Evolutionary conservation across 2,888 invertebrate genomes (phyloP).

Genomic region (Maniola hyperantus): DNA sequence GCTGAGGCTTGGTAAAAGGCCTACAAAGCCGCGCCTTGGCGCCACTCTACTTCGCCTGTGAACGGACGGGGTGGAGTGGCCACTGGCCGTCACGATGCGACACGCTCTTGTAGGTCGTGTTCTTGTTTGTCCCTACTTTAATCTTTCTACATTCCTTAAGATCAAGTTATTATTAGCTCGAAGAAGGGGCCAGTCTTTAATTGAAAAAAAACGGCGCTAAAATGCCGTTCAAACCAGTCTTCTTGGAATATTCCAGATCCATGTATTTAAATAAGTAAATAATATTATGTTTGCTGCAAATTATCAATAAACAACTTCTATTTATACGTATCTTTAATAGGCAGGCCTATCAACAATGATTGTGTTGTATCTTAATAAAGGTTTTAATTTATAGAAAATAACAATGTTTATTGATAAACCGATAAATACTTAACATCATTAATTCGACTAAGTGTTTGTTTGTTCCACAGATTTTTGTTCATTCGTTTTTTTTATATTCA

Average conservation of each 20-base stretch:
- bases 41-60: too few relatives aligned
- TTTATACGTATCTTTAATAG: neutral
- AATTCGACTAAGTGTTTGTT: neutral
- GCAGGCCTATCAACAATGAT: neutral
- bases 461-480: too few relatives aligned
- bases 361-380: neutral
- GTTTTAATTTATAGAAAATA: too few relatives aligned
- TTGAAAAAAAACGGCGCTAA: neutral
- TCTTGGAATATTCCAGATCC: conserved; percentile 8
- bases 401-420: too few relatives aligned
- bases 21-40: too few relatives aligned
- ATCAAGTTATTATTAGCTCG: neutral
- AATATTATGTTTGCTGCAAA: neutral
- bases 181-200: neutral
- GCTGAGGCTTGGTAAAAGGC: too few relatives aligned
- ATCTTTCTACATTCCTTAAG: neutral
- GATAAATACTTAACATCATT: neutral
- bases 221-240: conserved; percentile 7
- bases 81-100: too few relatives aligned
- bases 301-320: neutral
- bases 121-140: too few relatives aligned
- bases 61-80: too few relatives aligned
- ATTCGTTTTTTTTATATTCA: too few relatives aligned
- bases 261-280: neutral
- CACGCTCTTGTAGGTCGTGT: too few relatives aligned